Evolutionary conservation across 2,797 vertebrate genomes (phyloP).

Genomic region (Oreonectes daqikongensis): DNA sequence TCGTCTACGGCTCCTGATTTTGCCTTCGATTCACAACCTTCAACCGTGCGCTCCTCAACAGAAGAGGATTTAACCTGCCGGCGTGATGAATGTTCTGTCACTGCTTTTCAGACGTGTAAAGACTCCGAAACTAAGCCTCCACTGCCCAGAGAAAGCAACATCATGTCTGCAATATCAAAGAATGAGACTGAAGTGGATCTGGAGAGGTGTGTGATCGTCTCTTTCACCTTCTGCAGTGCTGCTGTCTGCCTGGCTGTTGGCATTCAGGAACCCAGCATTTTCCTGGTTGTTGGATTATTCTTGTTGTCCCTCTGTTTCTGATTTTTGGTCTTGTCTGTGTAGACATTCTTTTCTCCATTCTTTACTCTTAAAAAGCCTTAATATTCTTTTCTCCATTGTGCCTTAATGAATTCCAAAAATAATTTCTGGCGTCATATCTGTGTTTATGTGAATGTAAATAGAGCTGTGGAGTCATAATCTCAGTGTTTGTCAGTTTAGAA

Average conservation of each 20-base stretch:
- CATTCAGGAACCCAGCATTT: conserved; percentile 65
- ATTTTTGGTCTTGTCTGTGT: conserved; percentile 32
- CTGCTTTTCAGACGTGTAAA: conserved; percentile 21
- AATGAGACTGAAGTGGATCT: conserved; percentile 49
- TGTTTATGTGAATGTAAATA: conserved; percentile 27
- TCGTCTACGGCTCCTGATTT: conserved; percentile 44
- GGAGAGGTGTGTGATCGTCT: conserved; percentile 60
- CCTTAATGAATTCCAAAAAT: conserved; percentile 68
- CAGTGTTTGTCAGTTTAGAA: neutral
- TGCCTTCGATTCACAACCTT: conserved; percentile 6
- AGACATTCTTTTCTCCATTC: neutral
- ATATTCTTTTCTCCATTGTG: conserved; percentile 62
- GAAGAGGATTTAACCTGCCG: conserved; percentile 17
- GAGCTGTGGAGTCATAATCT: neutral
- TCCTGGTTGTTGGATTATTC: conserved; percentile 70
- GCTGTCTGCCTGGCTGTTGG: conserved; percentile 67
- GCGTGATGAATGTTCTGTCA: conserved; percentile 6
- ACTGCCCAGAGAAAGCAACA: conserved; percentile 19
- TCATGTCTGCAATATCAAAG: conserved; percentile 14
- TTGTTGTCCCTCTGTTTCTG: conserved; percentile 65
- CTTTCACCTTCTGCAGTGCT: conserved; percentile 65
- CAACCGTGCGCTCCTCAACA: conserved; percentile 1
- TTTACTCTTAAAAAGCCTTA: conserved; percentile 16
- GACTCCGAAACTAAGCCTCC: conserved; percentile 27
- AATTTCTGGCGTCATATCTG: conserved; percentile 19